phyloP scores from a whole-genome alignment of 2,113 vertebrate genomes.

The Neogobius melanostomus region DNA sequence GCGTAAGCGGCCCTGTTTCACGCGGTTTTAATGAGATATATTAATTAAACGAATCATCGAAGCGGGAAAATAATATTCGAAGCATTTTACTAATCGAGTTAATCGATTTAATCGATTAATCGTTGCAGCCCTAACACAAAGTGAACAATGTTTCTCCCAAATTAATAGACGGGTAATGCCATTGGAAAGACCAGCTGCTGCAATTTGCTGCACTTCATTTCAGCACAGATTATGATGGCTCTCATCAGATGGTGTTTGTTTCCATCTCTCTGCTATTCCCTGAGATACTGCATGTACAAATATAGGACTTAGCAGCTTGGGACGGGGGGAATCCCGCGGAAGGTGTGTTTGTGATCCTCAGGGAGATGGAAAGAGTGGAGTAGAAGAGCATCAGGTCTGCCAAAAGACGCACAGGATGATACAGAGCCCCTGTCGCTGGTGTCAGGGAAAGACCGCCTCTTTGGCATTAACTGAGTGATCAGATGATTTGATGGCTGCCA shows the following conservation, averaged over 20 bases:
- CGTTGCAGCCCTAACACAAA: too few relatives aligned
- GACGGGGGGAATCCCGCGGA: conserved; percentile 40
- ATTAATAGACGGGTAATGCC: not conserved
- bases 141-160: not conserved
- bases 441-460: conserved; percentile 28
- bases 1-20: too few relatives aligned
- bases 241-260: conserved; percentile 5
- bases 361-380: conserved; percentile 17
- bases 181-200: conserved; percentile 10
- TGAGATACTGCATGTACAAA: conserved; percentile 39
- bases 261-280: not conserved
- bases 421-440: conserved; percentile 19
- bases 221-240: conserved; percentile 27
- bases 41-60: too few relatives aligned
- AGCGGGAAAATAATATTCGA: too few relatives aligned
- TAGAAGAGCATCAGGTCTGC: conserved; percentile 16
- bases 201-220: conserved; percentile 13
- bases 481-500: conserved; percentile 36
- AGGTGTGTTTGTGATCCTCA: conserved; percentile 18
- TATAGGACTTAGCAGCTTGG: conserved; percentile 33
- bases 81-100: too few relatives aligned
- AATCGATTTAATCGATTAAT: too few relatives aligned
- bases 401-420: conserved; percentile 8
- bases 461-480: conserved; percentile 31
- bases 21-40: too few relatives aligned